Evolutionary conservation across 2,797 vertebrate species (phyloP).

Genomic region (Paguma larvata): DNA sequence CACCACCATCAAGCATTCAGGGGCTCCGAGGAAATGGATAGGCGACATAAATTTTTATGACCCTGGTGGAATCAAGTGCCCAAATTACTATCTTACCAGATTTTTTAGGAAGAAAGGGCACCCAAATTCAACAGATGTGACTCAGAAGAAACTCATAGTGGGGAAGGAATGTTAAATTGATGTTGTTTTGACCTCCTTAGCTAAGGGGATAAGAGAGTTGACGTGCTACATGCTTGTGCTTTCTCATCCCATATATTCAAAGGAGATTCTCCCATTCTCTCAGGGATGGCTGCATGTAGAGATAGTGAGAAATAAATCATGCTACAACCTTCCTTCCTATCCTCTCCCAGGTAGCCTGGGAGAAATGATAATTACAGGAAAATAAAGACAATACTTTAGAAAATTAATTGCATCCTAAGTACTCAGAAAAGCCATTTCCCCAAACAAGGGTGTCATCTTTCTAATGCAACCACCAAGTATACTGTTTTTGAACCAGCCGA

Average conservation of each 20-base stretch:
- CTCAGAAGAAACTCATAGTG: not conserved
- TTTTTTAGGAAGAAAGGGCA: not conserved
- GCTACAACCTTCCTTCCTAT: not conserved
- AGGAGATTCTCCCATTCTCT: not conserved
- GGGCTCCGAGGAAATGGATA: not conserved
- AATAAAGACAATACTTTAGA: not conserved
- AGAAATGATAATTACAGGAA: not conserved
- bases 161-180: not conserved
- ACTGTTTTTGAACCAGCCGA: not conserved
- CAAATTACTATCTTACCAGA: not conserved
- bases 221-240: not conserved
- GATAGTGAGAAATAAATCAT: not conserved
- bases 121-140: not conserved
- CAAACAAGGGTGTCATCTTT: not conserved
- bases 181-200: not conserved
- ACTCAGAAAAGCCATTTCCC: not conserved
- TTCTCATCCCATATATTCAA: not conserved
- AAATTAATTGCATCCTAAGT: not conserved
- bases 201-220: not conserved
- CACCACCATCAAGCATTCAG: not conserved
- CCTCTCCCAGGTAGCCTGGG: not conserved
- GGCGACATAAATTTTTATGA: not conserved
- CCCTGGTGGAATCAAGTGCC: not conserved
- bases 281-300: not conserved
- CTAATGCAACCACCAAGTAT: not conserved